These are phyloP conservation scores for Hyla sarda DNA, from an alignment of 2,113 vertebrate species.

Conservation along the genomic window DNA sequence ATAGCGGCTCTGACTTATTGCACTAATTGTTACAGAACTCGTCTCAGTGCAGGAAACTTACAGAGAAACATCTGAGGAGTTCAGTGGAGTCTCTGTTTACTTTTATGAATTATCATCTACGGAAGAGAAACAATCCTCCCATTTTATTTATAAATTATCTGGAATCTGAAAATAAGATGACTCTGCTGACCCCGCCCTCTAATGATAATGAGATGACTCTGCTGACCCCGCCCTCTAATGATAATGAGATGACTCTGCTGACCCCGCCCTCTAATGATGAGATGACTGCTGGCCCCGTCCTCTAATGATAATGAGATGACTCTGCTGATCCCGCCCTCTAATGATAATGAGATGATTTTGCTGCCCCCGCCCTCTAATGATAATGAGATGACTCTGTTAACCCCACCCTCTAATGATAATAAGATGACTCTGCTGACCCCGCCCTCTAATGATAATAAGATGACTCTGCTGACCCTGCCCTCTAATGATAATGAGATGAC, in stretches of 20 bases:
- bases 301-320: neutral
- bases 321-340: neutral
- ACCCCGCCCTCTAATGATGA: neutral
- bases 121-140: neutral
- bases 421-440: too few species aligned
- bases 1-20: neutral
- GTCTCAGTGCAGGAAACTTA: neutral
- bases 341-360: neutral
- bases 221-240: neutral
- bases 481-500: too few species aligned
- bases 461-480: too few species aligned
- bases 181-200: too few species aligned
- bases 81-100: neutral
- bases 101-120: neutral
- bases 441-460: too few species aligned
- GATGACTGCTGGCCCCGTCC: neutral
- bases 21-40: neutral
- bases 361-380: neutral
- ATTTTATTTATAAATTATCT: too few species aligned
- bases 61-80: neutral
- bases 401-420: too few species aligned
- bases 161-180: too few species aligned
- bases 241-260: neutral
- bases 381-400: too few species aligned
- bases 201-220: too few species aligned